Base-by-base conservation (phyloP, 2,888 invertebrate genomes). In the Cephonodes hylas region DNA sequence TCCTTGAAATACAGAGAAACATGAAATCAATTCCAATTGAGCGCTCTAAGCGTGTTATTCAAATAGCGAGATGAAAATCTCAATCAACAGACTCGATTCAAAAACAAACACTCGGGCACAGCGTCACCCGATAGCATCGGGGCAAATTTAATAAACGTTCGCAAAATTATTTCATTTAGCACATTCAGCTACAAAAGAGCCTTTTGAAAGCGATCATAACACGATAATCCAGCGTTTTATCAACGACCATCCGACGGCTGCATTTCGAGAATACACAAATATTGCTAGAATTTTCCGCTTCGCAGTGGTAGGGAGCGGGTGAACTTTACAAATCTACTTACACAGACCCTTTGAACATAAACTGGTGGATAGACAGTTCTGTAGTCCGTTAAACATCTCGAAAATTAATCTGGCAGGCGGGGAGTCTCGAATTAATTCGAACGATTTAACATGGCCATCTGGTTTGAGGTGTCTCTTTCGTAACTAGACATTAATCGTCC, bases 391-490 rank as follows among this genome's bases (percentile, higher is more conserved):
- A 78, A 84, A 78, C 83, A 80, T 77, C 77, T 78, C 73, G 71
- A 77, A 78, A 81, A 81, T 82, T 81, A 81, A 82, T 81, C 82
- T 75, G 71, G 66, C 70, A 76, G 78, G 73, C 75, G 76, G 73
- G 77, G 75, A 76, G 77, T 78, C 76, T 75, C 71, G 77, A 79
- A 77, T 80, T 78, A 80, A 83, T 83, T 81, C 76, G 66, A 70
- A 75, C 77, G 77, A 81, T 81, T 53, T 53, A 53, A 27, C 65
- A 60, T 48, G 53, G 60, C 62, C 56, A 38, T 48, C 15, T 31
- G 31, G 27, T 27, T 10, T 10, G 8, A 53, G 53, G 31, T 53
- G 31, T n/a, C 22, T 46, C 23, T 13, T n/a, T n/a, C 38, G 38
- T n/a, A n/a, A 3, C n/a, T n/a, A 10, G 46, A 1, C 23, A n/a